These are phyloP conservation scores for Stramonita haemastoma DNA, from an alignment of 2,888 invertebrate genomes.

Conservation along the genomic window DNA sequence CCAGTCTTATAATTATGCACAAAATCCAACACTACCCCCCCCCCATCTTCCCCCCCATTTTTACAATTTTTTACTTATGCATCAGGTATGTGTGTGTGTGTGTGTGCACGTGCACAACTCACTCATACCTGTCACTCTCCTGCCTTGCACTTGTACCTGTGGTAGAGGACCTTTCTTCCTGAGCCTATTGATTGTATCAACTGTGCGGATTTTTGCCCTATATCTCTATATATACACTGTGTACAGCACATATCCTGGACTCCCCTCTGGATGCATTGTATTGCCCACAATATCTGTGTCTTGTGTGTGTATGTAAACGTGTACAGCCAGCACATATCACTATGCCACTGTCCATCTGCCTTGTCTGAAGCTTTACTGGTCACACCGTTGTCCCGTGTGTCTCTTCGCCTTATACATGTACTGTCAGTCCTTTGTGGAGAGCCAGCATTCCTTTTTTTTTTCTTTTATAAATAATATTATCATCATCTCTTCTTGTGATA, in stretches of 20 bases:
- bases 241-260: neutral
- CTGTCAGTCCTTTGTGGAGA: neutral
- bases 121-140: neutral
- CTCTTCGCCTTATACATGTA: constrained; percentile 1
- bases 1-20: constrained; percentile 2
- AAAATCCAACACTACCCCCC: neutral
- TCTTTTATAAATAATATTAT: too few relatives aligned
- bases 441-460: neutral
- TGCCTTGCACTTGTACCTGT: constrained; percentile 14
- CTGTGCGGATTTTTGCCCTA: neutral
- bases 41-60: neutral
- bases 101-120: neutral
- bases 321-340: constrained; percentile 25
- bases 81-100: neutral
- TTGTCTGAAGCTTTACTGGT: constrained; percentile 10
- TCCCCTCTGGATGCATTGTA: neutral
- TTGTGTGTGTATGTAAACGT: neutral
- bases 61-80: neutral
- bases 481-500: neutral
- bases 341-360: constrained; percentile 1
- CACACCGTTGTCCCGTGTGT: neutral
- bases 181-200: neutral
- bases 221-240: neutral
- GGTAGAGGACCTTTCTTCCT: neutral
- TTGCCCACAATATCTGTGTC: neutral